Base-by-base conservation (phyloP, 2,888 invertebrate species). In the Leptinotarsa rubiginosa region DNA sequence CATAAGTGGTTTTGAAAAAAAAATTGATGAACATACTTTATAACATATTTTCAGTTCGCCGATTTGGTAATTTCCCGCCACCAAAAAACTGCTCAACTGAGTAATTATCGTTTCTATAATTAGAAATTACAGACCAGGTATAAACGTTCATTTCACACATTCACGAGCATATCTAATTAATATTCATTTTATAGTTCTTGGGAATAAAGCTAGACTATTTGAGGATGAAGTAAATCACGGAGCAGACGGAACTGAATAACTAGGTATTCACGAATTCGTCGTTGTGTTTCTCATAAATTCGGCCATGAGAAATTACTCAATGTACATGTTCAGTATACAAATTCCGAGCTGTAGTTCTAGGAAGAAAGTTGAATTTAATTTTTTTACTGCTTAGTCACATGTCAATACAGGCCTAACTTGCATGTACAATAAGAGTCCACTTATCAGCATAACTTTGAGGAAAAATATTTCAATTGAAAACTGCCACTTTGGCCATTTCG, bases 51-150 rank as follows among this genome's bases (percentile, higher is more conserved):
- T 5, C 5, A 25, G 25, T 25, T 25, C 25, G 25, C 25, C 25
- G 31, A 31, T 31, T n/a, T 62, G 16, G 16, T 25, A n/a, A 25
- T 62, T 62, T 62, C n/a, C 12, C 31, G 7, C 31, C 62, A 31
- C 7, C 13, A 62, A 62, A 16, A 62, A 15, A 25, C 12, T n/a
- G 25, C 31, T 25, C 31, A 31, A 7, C 31, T n/a, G 16, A 62
- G 41, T 16, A 62, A 2, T 62, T 62, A 62, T 62, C 62, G 31
- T 12, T 31, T 31, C 31, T 62, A 62, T 62, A 62, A 62, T 62
- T 62, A 62, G 16, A 62, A 62, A 62, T 31, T 31, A 62, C 62
- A n/a, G 31, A 62, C 31, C 12, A 16, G 62, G 0, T n/a, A n/a
- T 62, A 62, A 62, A 62, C n/a, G 18, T n/a, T n/a, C 16, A 12